Evolutionary conservation across 2,797 vertebrate genomes (phyloP).

Genomic region (Trachops cirrhosus): DNA sequence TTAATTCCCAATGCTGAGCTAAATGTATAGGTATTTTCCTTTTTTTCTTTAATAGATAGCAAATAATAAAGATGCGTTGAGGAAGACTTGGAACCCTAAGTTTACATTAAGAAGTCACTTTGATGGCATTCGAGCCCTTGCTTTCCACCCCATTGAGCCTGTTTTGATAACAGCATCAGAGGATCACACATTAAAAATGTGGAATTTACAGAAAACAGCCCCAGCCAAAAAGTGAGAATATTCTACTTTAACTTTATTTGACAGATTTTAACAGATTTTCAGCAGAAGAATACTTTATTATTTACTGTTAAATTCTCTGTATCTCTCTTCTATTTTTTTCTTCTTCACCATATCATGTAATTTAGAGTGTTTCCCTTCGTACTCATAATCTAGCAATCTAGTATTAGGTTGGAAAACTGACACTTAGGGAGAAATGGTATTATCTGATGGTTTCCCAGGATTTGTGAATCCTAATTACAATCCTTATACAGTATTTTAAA

Average conservation of each 20-base stretch:
- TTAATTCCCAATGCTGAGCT: conserved; percentile 6
- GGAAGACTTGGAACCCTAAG: conserved; percentile 99
- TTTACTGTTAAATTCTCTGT: background rate
- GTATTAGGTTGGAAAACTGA: conserved; percentile 42
- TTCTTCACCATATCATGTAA: background rate
- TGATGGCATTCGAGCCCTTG: conserved; percentile 94
- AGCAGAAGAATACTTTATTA: conserved; percentile 36
- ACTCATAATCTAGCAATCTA: background rate
- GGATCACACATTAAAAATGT: conserved; percentile 99
- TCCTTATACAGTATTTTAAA: conserved; percentile 1
- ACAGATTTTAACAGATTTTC: conserved; percentile 13
- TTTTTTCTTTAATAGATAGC: conserved; percentile 88
- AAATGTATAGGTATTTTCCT: conserved; percentile 59
- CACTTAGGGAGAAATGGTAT: background rate
- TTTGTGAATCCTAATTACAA: conserved; percentile 10
- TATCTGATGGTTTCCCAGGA: background rate
- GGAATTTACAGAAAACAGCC: conserved; percentile 99
- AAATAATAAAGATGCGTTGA: conserved; percentile 97
- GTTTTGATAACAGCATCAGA: conserved; percentile 98
- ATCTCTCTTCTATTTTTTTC: background rate
- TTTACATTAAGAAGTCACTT: conserved; percentile 99
- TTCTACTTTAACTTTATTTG: conserved; percentile 38
- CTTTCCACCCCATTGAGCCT: conserved; percentile 96
- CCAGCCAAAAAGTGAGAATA: conserved; percentile 95
- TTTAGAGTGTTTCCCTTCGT: conserved; percentile 22